Evolutionary conservation across 1,140 invertebrate species (phyloP), one percentile per base, ranked within the genome.

Genomic region (Luehdorfia chinensis): DNA sequence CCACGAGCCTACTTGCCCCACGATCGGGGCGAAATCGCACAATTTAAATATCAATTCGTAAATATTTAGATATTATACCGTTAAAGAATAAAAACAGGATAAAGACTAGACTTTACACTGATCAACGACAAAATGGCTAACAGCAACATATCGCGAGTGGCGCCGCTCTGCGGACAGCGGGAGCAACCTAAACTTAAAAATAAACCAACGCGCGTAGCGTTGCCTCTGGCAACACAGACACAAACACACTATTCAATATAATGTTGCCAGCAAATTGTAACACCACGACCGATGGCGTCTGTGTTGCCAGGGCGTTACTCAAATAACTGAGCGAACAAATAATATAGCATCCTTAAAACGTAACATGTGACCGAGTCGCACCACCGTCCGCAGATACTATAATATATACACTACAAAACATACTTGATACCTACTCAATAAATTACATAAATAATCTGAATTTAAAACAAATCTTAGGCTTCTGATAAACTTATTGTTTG

Each of bases 81-180:
- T 79, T 80, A 79, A 65, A 78, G 68, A 75, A 83, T 78, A 81
- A 84, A 83, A 85, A 85, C 81, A 83, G 78, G 55, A 80, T 84
- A 81, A 83, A 87, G 86, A 88, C 86, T 88, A 88, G 86, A 88
- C 84, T 85, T 85, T 87, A 87, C 86, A 87, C 84, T 85, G 85
- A 85, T 76, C 71, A 87, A 84, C 73, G 75, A 83, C 73, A 75
- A 75, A 62, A 72, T 72, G 70, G 70, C 78, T 74, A 84, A 84
- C 71, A 84, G 72, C 74, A 77, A 77, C 69, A 74, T 65, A 68
- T 70, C 67, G 65, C 66, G 55, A 59, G 53, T 50, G 41, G 49
- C 61, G 66, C 50, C 63, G 39, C 55, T 45, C 48, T 50, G 63
- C 68, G 65, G 66, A 32, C 57, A 50, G 49, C 52, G 55, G 50